Conservation (phyloP, 2,888 invertebrate genomes). For the Siphlonurus alternatus region DNA sequence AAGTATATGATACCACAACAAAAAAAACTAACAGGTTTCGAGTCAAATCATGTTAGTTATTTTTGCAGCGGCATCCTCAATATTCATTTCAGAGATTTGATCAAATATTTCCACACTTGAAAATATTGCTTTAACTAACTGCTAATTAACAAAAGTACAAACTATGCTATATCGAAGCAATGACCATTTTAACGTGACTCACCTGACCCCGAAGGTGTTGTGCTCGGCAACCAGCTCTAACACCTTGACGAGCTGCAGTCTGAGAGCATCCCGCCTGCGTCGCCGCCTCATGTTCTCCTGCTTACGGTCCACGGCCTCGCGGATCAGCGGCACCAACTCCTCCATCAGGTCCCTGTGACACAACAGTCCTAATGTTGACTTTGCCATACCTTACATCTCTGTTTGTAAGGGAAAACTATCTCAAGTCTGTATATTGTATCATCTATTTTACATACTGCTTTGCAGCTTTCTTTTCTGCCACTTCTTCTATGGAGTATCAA, state of each 20-base stretch:
- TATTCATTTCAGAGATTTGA: too few relatives aligned
- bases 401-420: not conserved
- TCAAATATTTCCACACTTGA: too few relatives aligned
- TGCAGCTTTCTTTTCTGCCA: too few relatives aligned
- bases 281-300: conserved; percentile 92
- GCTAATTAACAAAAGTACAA: too few relatives aligned
- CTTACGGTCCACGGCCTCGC: conserved; percentile 92
- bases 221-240: conserved; percentile 84
- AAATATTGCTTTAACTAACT: too few relatives aligned
- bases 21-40: too few relatives aligned
- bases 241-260: conserved; percentile 80
- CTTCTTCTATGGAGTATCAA: too few relatives aligned
- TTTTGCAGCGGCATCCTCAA: too few relatives aligned
- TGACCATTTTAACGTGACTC: too few relatives aligned
- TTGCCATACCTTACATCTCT: not conserved
- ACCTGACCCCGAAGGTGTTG: conserved; percentile 71
- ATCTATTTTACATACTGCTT: not conserved
- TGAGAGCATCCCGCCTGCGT: conserved; percentile 75
- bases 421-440: not conserved
- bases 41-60: not conserved
- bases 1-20: too few relatives aligned
- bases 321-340: conserved; percentile 75
- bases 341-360: conserved; percentile 89
- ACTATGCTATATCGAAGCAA: not conserved
- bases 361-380: conserved; percentile 1